phyloP scores from a whole-genome alignment of 2,113 vertebrate genomes.

The Glaucidium brasilianum region DNA sequence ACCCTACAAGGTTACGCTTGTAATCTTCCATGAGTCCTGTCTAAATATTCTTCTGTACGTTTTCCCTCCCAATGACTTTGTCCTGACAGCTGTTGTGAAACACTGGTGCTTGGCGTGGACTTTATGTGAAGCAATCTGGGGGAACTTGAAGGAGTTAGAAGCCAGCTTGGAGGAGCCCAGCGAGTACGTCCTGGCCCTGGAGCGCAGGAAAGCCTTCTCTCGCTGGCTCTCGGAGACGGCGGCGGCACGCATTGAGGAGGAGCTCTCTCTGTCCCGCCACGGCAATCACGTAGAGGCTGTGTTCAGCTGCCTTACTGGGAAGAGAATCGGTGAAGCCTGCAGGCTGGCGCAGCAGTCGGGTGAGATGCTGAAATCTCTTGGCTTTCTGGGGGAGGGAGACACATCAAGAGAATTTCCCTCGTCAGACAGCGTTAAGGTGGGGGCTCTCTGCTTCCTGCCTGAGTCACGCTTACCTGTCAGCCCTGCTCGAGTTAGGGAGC shows the following conservation, averaged over 20 bases:
- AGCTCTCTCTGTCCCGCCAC: conserved; percentile 73
- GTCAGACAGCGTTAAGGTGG: too few species aligned
- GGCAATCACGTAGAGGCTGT: conserved; percentile 78
- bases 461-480: background rate
- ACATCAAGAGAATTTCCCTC: rapidly evolving
- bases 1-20: rapidly evolving
- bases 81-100: conserved; percentile 71
- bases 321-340: conserved; percentile 88
- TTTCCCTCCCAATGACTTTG: background rate
- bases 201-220: conserved; percentile 86
- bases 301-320: conserved; percentile 92
- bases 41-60: rapidly evolving
- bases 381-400: too few species aligned
- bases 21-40: rapidly evolving
- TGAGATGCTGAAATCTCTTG: background rate
- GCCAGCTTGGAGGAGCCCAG: conserved; percentile 65
- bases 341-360: conserved; percentile 88
- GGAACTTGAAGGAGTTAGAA: conserved; percentile 76
- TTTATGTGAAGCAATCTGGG: conserved; percentile 90
- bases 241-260: conserved; percentile 78
- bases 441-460: background rate
- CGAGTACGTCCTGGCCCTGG: conserved; percentile 79
- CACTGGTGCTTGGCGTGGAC: conserved; percentile 91
- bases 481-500: too few species aligned
- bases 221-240: conserved; percentile 84